Evolutionary conservation across 2,113 vertebrate species (phyloP).

Genomic region (Gambusia affinis): DNA sequence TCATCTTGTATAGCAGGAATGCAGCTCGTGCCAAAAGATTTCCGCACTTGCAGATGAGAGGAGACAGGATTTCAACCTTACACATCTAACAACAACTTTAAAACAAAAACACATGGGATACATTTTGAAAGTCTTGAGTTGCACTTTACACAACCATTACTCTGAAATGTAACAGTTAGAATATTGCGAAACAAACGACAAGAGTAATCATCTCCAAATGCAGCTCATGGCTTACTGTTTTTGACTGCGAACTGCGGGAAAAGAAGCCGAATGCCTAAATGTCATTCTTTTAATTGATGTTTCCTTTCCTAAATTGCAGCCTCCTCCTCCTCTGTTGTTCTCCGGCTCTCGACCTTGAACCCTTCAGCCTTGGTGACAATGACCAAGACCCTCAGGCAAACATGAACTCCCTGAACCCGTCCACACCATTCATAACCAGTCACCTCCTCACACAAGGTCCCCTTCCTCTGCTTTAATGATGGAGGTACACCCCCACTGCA

Average conservation of each 20-base stretch:
- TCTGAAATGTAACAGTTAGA: background rate
- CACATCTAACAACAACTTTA: conserved; percentile 26
- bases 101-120: background rate
- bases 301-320: conserved; percentile 1
- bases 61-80: background rate
- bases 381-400: conserved; percentile 47
- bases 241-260: background rate
- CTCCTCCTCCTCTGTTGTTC: conserved; percentile 8
- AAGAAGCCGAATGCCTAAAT: background rate
- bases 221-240: background rate
- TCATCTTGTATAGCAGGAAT: conserved; percentile 1
- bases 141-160: background rate
- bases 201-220: background rate
- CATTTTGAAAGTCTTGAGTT: background rate
- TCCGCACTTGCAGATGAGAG: background rate
- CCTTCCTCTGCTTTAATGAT: conserved; percentile 63
- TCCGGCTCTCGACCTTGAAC: conserved; percentile 71
- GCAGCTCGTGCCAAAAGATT: background rate
- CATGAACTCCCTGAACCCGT: conserved; percentile 66
- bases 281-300: background rate
- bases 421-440: conserved; percentile 53
- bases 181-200: background rate
- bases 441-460: conserved; percentile 28
- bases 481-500: conserved; percentile 43
- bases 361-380: conserved; percentile 49